These are phyloP conservation scores for Mormyrus hasselquistii DNA, from an alignment of 2,797 vertebrate species.

Conservation along the genomic window DNA sequence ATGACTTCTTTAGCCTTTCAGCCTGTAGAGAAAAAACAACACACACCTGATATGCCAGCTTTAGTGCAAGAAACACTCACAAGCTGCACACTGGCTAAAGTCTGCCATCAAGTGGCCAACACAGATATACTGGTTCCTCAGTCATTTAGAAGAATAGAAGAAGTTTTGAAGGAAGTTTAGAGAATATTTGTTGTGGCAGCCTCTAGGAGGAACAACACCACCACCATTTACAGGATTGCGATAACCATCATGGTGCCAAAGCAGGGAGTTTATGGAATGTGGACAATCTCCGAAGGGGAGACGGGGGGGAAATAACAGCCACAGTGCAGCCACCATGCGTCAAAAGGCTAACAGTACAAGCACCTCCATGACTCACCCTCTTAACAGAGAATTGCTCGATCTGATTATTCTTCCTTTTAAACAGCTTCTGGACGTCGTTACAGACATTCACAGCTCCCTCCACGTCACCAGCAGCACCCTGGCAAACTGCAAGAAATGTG, in stretches of 20 bases:
- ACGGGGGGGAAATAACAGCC: neutral
- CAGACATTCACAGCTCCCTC: slow-evolving; percentile 76
- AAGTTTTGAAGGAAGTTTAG: neutral
- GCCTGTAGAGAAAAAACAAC: slow-evolving; percentile 60
- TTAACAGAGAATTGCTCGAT: slow-evolving; percentile 94
- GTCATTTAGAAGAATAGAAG: neutral
- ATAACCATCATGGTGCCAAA: neutral
- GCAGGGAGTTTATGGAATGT: neutral
- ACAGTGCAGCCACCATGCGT: neutral
- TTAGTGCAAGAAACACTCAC: neutral
- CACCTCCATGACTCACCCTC: slow-evolving; percentile 50
- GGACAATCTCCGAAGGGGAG: neutral
- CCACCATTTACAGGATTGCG: neutral
- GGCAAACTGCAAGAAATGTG: slow-evolving; percentile 69
- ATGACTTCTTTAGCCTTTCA: slow-evolving; percentile 76
- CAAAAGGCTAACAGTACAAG: neutral
- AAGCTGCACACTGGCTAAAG: neutral
- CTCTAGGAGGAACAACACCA: neutral
- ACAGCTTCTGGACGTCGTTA: slow-evolving; percentile 86
- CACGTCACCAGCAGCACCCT: slow-evolving; percentile 86
- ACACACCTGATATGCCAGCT: neutral
- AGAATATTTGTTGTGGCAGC: neutral
- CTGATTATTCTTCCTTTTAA: slow-evolving; percentile 96
- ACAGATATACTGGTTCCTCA: neutral
- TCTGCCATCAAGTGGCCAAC: neutral